Percentiles rank a stretch among this genome's conserved stretches.
Evolutionary conservation across 2,113 vertebrate species (phyloP).

Genomic region (Tympanuchus pallidicinctus): DNA sequence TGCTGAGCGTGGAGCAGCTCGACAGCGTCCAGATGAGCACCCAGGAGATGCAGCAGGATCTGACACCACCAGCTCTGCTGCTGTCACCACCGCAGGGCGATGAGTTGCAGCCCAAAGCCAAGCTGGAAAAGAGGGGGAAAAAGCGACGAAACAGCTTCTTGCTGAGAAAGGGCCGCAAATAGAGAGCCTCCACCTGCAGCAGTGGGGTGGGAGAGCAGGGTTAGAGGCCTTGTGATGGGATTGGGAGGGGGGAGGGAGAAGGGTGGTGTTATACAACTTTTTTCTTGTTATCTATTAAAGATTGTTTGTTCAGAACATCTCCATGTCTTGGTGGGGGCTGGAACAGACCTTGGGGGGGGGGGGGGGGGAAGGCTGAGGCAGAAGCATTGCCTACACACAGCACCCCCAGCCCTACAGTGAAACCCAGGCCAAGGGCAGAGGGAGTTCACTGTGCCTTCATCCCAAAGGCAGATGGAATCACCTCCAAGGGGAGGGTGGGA

Average conservation of each 20-base stretch:
- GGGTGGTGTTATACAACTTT: not conserved
- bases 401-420: too few relatives aligned
- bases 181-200: not conserved
- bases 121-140: not conserved
- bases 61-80: not conserved
- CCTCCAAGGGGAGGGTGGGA: too few relatives aligned
- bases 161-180: not conserved
- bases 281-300: not conserved
- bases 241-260: too few relatives aligned
- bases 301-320: not conserved
- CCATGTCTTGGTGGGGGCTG: too few relatives aligned
- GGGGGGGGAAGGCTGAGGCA: too few relatives aligned
- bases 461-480: too few relatives aligned
- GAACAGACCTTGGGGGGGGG: too few relatives aligned
- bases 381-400: too few relatives aligned
- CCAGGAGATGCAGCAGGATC: not conserved
- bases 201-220: fast-evolving
- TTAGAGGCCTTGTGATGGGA: too few relatives aligned
- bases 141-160: fast-evolving
- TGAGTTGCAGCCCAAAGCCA: not conserved
- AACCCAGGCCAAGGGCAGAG: too few relatives aligned
- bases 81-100: not conserved
- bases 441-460: too few relatives aligned
- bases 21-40: not conserved
- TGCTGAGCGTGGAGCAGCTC: constrained; percentile 8